Percentiles rank a stretch among this genome's conserved stretches.
Conservation (phyloP, 2,113 vertebrate species). For the Thalassoma bifasciatum region DNA sequence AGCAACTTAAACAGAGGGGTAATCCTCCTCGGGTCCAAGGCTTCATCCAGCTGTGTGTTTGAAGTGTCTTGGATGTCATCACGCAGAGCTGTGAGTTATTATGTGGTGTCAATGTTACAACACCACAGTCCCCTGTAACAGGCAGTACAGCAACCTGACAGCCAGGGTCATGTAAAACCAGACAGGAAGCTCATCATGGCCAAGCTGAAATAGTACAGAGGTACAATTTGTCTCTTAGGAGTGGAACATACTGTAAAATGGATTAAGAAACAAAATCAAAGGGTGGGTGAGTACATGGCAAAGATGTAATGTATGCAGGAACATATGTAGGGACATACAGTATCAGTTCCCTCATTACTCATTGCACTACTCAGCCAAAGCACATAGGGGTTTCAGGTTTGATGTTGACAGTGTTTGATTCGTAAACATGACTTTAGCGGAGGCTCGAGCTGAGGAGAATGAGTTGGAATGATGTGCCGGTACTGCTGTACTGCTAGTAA, state of each 20-base stretch:
- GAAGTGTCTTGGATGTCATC: constrained; percentile 55
- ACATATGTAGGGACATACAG: neutral
- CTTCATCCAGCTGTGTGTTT: constrained; percentile 17
- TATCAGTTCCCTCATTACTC: neutral
- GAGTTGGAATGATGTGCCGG: no score
- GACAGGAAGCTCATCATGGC: constrained; percentile 46
- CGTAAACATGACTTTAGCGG: no score
- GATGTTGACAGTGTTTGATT: neutral
- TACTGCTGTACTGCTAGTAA: no score
- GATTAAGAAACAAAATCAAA: constrained; percentile 1
- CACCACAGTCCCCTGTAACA: constrained; percentile 31
- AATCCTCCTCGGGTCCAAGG: constrained; percentile 26
- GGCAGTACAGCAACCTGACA: constrained; percentile 47
- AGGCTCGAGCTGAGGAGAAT: no score
- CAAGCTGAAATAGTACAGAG: constrained; percentile 53
- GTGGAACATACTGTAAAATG: constrained; percentile 14
- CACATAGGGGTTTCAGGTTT: neutral
- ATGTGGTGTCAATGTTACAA: constrained; percentile 64
- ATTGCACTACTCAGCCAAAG: no score
- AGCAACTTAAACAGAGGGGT: constrained; percentile 29
- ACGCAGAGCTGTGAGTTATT: constrained; percentile 55
- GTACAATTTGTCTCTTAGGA: constrained; percentile 39
- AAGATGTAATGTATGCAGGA: neutral
- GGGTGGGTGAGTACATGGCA: neutral
- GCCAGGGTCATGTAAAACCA: constrained; percentile 58